Percentiles rank a stretch among this genome's conserved stretches.
These are phyloP conservation scores for Xenotilapia caudafasciata DNA, from an alignment of 2,113 vertebrate genomes.

Conservation along the genomic window DNA sequence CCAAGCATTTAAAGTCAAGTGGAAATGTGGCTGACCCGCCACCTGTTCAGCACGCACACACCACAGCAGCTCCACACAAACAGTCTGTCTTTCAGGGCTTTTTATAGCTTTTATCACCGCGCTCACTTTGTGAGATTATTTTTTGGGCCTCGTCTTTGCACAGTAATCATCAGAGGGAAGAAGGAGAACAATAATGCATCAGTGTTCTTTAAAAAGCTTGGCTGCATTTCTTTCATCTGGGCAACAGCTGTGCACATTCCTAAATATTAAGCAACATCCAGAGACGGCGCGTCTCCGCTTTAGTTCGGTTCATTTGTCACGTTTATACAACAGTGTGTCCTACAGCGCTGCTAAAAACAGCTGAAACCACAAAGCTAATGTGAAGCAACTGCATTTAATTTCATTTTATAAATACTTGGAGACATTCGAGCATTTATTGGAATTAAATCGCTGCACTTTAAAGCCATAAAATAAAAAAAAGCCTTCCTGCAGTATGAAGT, in stretches of 20 bases:
- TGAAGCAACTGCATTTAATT: neutral
- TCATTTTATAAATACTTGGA: neutral
- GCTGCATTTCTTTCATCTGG: neutral
- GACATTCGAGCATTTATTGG: neutral
- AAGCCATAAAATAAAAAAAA: neutral
- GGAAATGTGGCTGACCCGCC: constrained; percentile 43
- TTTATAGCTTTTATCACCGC: neutral
- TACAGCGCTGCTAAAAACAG: neutral
- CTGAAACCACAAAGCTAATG: neutral
- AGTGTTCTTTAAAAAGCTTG: neutral
- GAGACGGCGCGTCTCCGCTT: neutral
- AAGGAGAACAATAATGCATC: neutral
- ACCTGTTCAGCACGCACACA: constrained; percentile 11
- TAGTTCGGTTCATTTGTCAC: neutral
- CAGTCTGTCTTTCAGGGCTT: neutral
- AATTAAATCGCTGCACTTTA: neutral
- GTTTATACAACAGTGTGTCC: neutral
- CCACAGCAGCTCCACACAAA: neutral
- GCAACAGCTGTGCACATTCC: constrained; percentile 17
- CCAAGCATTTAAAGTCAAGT: constrained; percentile 65
- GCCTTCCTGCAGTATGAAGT: neutral
- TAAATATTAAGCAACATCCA: neutral
- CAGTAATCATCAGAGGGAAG: neutral
- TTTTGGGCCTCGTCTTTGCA: neutral
- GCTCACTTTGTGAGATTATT: neutral